These are phyloP conservation scores for Gallinago stenura DNA, from an alignment of 2,797 vertebrate species.

Conservation along the genomic window DNA sequence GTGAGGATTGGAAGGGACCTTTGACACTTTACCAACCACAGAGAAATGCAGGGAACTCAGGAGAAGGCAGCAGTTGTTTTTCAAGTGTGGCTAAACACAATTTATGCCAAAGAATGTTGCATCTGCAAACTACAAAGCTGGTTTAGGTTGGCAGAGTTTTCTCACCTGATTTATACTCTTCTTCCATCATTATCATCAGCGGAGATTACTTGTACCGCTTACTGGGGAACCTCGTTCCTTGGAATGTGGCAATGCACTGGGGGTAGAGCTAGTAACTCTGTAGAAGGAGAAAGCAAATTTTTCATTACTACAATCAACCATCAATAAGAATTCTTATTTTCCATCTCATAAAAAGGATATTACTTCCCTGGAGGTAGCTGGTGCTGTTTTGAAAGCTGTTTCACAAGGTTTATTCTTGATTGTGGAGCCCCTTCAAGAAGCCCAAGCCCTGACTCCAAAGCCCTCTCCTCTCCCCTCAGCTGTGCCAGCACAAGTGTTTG, in stretches of 20 bases:
- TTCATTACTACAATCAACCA: neutral
- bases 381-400: fast-evolving
- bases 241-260: neutral
- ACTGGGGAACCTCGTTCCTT: neutral
- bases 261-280: neutral
- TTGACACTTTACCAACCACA: neutral
- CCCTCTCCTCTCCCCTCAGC: neutral
- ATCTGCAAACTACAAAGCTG: neutral
- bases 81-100: neutral
- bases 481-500: neutral
- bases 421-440: neutral
- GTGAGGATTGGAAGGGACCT: neutral
- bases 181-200: neutral
- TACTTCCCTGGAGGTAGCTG: neutral
- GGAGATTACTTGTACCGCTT: neutral
- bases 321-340: neutral
- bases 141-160: neutral
- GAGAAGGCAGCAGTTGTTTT: neutral
- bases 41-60: neutral
- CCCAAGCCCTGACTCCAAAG: neutral
- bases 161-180: neutral
- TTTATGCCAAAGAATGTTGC: neutral
- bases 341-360: neutral
- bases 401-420: neutral
- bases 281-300: neutral